Base-by-base conservation (phyloP, 2,113 vertebrate genomes). In the Agapornis roseicollis region DNA sequence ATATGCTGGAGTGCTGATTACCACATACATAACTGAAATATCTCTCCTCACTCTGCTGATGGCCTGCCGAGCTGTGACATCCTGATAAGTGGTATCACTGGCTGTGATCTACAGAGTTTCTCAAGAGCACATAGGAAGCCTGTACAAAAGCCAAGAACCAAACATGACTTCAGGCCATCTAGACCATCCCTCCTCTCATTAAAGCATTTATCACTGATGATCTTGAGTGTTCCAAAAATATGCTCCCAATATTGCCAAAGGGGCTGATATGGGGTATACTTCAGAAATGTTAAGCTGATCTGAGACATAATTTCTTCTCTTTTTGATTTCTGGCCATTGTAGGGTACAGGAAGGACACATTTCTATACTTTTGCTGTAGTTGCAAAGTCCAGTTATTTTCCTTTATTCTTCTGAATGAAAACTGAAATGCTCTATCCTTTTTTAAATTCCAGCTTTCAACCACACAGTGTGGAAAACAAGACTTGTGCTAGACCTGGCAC, bases 191-290 rank as follows among this genome's bases (percentile, higher is more conserved):
- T 53, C 31, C 12, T 76, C 28, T 71, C 24, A 9, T 65, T 70
- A 66, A 79, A 0, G 0, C 20, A 47, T 6, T 5, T 29, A 31
- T 3, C 39, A 52, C 9, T 39, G 55, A 23, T 9, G 5, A 3
- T 24, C 46, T 71, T 3, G 2, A 63, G n/a, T 41, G 12, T 29
- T 71, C 22, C 3, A 11, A 69, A 88, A 83, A 10, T 28, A 39
- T 7, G 3, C 41, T 39, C 37, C 14, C 16, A 23, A 44, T 79
- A 79, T 2, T 1, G 0, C 31, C 28, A 28, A 25, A 82, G 47
- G 28, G 19, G 22, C n/a, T 19, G 18, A 70, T 18, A 37, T 20
- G 3, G 24, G 9, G 44, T 3, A 0, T 17, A 58, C 22, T 82
- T 82, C 37, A 82, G 42, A 66, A 88, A 74, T 10, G 25, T 24